Percentiles rank a stretch among this genome's conserved stretches.
phyloP scores from a whole-genome alignment of 2,113 vertebrate genomes.

The Pagrus major region DNA sequence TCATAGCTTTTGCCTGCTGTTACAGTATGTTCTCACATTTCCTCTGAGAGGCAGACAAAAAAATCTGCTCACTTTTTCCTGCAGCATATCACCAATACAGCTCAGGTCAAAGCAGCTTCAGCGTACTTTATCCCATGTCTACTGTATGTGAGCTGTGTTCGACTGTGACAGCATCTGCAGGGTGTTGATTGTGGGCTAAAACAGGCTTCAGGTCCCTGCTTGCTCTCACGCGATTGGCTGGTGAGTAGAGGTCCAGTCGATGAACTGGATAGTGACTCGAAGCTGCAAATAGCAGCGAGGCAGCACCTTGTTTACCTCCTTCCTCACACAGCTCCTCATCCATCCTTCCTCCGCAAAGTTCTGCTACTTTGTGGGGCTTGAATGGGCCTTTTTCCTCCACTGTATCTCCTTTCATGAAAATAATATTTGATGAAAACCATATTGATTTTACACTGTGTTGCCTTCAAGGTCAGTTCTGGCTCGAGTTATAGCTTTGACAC shows the following conservation, averaged over 20 bases:
- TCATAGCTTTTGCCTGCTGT: background rate
- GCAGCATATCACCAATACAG: slow-evolving; percentile 11
- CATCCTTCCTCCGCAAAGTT: slow-evolving; percentile 12
- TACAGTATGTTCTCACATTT: slow-evolving; percentile 33
- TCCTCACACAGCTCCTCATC: slow-evolving; percentile 30
- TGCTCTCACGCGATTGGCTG: slow-evolving; percentile 63
- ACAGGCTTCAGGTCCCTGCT: slow-evolving; percentile 64
- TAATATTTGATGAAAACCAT: background rate
- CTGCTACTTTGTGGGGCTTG: background rate
- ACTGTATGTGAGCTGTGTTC: slow-evolving; percentile 58
- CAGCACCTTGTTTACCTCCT: slow-evolving; percentile 39
- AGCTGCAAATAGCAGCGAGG: slow-evolving; percentile 74
- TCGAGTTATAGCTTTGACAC: background rate
- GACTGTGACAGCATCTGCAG: slow-evolving; percentile 72
- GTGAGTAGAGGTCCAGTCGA: slow-evolving; percentile 72
- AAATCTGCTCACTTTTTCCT: background rate
- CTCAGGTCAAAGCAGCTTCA: slow-evolving; percentile 33
- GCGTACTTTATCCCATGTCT: slow-evolving; percentile 36
- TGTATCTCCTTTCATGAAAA: slow-evolving; percentile 1
- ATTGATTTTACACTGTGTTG: slow-evolving; percentile 16
- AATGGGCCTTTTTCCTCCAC: background rate
- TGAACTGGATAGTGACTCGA: slow-evolving; percentile 80
- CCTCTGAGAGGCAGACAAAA: slow-evolving; percentile 5
- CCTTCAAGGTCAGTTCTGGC: slow-evolving; percentile 7
- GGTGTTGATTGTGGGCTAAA: slow-evolving; percentile 85